Percentiles rank a stretch among this genome's conserved stretches.
Evolutionary conservation across 1,140 invertebrate genomes (phyloP).

Genomic region (Eriosoma lanigerum): DNA sequence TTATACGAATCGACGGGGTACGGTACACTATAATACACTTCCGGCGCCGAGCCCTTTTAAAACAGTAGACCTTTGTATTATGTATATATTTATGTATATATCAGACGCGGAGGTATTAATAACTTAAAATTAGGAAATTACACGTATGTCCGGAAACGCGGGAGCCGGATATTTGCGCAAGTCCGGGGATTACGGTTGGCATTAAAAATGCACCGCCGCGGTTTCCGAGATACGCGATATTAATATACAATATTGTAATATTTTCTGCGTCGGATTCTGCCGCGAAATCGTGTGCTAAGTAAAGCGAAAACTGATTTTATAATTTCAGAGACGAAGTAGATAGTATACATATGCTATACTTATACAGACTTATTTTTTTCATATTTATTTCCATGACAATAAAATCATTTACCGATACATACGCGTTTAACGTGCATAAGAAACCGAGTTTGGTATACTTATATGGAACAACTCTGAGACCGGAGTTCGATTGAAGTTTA

Average conservation of each 20-base stretch:
- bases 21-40: background rate
- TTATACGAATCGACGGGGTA: no score
- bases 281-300: background rate
- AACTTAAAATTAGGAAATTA: constrained; percentile 47
- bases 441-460: no score
- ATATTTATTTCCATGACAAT: no score
- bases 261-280: no score
- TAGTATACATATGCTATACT: no score
- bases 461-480: no score
- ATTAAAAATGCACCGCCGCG: constrained; percentile 36
- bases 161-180: constrained; percentile 18
- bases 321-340: no score
- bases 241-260: background rate
- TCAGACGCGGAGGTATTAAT: background rate
- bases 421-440: no score
- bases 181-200: constrained; percentile 27
- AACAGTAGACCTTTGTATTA: background rate
- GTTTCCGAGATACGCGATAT: background rate
- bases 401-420: no score
- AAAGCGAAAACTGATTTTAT: constrained; percentile 5
- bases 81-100: no score
- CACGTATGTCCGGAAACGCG: background rate
- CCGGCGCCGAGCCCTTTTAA: background rate
- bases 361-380: no score
- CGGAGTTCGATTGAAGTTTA: no score